Evolutionary conservation across 2,797 vertebrate species (phyloP).

Genomic region (Pseudocheirus occidentalis): DNA sequence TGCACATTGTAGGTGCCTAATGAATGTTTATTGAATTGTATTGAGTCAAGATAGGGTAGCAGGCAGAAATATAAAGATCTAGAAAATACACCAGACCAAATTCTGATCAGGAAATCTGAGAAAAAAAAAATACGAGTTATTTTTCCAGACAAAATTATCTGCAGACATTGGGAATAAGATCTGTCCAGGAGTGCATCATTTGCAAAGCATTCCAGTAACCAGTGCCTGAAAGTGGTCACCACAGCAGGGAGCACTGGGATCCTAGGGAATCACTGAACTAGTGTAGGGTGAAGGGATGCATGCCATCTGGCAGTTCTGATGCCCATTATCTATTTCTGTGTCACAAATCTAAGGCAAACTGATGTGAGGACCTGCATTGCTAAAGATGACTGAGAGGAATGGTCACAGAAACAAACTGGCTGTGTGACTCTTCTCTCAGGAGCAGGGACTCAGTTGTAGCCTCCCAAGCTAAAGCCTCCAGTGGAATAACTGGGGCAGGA

Average conservation of each 20-base stretch:
- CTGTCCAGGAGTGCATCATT: neutral
- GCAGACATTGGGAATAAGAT: neutral
- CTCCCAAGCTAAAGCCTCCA: neutral
- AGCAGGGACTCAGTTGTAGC: neutral
- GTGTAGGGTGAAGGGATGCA: too few relatives aligned
- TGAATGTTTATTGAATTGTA: neutral
- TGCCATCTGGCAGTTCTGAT: too few relatives aligned
- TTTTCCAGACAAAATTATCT: neutral
- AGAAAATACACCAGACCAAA: neutral
- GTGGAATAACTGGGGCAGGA: neutral
- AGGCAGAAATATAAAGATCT: neutral
- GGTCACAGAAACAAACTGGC: neutral
- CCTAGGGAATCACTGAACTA: neutral
- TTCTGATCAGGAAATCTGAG: neutral
- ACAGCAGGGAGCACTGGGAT: neutral
- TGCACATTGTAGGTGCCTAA: neutral
- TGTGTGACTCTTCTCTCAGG: neutral
- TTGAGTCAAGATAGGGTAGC: neutral
- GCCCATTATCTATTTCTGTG: too few relatives aligned
- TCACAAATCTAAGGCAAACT: neutral
- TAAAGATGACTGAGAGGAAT: neutral
- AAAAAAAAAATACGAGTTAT: neutral
- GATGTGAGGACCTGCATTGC: neutral
- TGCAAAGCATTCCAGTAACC: neutral
- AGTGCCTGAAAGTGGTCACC: neutral